phyloP scores from a whole-genome alignment of 2,888 invertebrate species.

The Ochlodes sylvanus region DNA sequence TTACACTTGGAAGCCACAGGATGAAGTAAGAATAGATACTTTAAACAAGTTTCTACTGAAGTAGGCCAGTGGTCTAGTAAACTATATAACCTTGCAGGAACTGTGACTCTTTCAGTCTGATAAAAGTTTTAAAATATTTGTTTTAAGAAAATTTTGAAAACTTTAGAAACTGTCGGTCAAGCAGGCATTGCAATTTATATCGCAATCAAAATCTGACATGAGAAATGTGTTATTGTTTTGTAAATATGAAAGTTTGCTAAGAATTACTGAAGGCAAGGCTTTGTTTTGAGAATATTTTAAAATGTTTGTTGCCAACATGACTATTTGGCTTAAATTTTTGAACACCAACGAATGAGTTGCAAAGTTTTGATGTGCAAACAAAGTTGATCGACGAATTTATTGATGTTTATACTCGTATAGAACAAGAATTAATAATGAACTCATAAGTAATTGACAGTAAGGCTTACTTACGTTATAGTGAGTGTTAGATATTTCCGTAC shows the following conservation, averaged over 20 bases:
- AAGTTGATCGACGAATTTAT: too few species aligned
- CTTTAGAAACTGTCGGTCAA: conserved; percentile 21
- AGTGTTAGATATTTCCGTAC: too few species aligned
- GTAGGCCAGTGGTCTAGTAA: conserved; percentile 27
- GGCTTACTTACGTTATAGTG: too few species aligned
- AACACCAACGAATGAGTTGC: too few species aligned
- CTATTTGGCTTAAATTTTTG: neutral
- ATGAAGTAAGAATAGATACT: conserved; percentile 35
- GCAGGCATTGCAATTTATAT: conserved; percentile 16
- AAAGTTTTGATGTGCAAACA: too few species aligned
- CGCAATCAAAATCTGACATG: conserved; percentile 20
- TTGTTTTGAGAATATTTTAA: neutral
- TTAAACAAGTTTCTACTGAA: conserved; percentile 29
- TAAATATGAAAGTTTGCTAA: conserved; percentile 7
- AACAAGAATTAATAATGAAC: too few species aligned
- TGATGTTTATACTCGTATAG: too few species aligned
- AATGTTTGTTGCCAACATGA: neutral
- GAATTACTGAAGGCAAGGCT: conserved; percentile 13
- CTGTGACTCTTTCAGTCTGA: conserved; percentile 8
- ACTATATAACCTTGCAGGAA: conserved; percentile 26
- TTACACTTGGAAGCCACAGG: conserved; percentile 20
- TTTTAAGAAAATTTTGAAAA: conserved; percentile 7
- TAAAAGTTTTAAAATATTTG: conserved; percentile 13
- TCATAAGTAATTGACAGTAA: too few species aligned
- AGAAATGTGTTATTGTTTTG: conserved; percentile 9